phyloP scores from a whole-genome alignment of 37 sponge, comb jelly and placozoan species.

The Aplysina aerophoba region DNA sequence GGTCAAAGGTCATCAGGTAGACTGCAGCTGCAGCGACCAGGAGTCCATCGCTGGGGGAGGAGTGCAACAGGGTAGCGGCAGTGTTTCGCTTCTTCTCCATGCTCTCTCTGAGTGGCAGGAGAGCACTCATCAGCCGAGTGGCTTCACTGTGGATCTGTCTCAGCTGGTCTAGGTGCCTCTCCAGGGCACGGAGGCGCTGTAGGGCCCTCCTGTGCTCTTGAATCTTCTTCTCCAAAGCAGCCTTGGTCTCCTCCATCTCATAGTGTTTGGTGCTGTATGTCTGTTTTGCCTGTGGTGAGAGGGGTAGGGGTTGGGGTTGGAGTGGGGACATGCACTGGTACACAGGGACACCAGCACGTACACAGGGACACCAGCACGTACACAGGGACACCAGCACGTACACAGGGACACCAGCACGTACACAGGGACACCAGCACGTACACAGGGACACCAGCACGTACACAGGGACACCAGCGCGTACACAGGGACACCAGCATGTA shows the following conservation, averaged over 20 bases:
- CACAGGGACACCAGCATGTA: neutral
- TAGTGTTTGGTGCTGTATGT: conserved; percentile 53
- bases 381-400: neutral
- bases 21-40: conserved; percentile 22
- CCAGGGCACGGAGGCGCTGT: conserved; percentile 42
- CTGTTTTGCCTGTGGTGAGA: conserved; percentile 49
- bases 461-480: neutral
- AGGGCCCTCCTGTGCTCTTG: conserved; percentile 55
- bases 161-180: conserved; percentile 47
- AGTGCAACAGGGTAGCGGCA: neutral
- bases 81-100: neutral
- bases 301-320: no score
- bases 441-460: neutral
- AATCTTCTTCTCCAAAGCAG: conserved; percentile 52
- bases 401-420: neutral
- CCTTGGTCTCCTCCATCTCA: conserved; percentile 73
- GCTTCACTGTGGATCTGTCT: neutral
- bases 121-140: neutral
- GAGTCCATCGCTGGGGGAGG: conserved; percentile 15
- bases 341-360: no score
- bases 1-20: neutral
- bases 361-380: neutral
- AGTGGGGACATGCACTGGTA: no score
- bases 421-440: neutral
- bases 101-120: neutral